A percentile compares a stretch with the other conserved stretches of the same genome.
These are phyloP conservation scores for Argya squamiceps DNA, from an alignment of 2,797 vertebrate genomes.

Conservation along the genomic window DNA sequence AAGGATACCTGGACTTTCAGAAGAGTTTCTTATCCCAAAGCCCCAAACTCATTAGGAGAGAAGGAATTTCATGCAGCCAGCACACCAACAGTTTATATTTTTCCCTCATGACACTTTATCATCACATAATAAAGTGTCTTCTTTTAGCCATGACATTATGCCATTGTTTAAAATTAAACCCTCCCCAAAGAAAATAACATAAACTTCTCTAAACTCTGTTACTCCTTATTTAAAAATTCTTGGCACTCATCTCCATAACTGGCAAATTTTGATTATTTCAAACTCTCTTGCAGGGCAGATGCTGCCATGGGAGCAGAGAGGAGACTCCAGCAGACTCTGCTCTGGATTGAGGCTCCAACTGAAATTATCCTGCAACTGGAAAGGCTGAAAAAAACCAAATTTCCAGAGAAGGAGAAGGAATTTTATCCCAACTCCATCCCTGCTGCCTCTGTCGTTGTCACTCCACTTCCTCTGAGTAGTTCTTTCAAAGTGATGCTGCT, in stretches of 20 bases:
- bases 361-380: background rate
- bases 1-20: background rate
- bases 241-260: background rate
- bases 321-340: background rate
- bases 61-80: background rate
- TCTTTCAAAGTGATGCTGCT: background rate
- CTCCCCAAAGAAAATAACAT: background rate
- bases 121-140: background rate
- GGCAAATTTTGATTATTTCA: background rate
- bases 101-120: background rate
- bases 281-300: background rate
- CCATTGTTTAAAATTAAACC: constrained; percentile 7
- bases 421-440: background rate
- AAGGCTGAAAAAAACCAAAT: background rate
- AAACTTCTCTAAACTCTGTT: background rate
- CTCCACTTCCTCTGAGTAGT: background rate
- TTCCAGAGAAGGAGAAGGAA: fast-evolving
- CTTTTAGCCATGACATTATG: background rate
- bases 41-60: background rate
- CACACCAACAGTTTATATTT: background rate
- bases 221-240: background rate
- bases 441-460: background rate
- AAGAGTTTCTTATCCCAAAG: background rate
- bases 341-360: background rate
- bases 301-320: background rate